phyloP scores from a whole-genome alignment of 2,888 invertebrate genomes.

The Ormyrus labotus region DNA sequence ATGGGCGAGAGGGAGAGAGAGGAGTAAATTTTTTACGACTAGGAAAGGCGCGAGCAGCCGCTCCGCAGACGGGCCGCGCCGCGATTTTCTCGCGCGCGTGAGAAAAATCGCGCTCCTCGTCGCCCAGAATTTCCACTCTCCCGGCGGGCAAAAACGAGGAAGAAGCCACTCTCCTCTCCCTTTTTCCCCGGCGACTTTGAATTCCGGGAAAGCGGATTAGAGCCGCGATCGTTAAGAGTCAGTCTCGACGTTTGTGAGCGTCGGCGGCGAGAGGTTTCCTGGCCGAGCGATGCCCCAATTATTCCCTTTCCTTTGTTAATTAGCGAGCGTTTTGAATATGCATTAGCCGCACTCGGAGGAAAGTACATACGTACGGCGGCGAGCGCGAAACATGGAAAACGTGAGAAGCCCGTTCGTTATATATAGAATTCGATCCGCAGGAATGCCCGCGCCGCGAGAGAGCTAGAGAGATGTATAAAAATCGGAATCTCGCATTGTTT shows the following conservation, averaged over 20 bases:
- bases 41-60: constrained; percentile 24
- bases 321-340: constrained; percentile 24
- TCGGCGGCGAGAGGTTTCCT: not conserved
- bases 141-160: constrained; percentile 41
- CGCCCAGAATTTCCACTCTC: not conserved
- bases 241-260: not conserved
- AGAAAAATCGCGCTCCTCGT: constrained; percentile 58
- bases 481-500: constrained; percentile 30
- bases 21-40: constrained; percentile 43
- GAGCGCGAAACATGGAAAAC: constrained; percentile 34
- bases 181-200: not conserved
- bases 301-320: constrained; percentile 32
- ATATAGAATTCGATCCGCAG: no score
- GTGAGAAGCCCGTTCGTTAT: constrained; percentile 29
- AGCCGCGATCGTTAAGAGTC: not conserved
- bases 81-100: constrained; percentile 50
- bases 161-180: constrained; percentile 50
- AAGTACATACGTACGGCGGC: not conserved
- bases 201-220: constrained; percentile 18
- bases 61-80: constrained; percentile 21
- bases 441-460: not conserved
- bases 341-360: not conserved
- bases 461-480: not conserved
- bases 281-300: not conserved
- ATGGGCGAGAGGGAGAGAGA: constrained; percentile 9